Conservation (phyloP, 2,888 invertebrate genomes). For the Drosophila buzzatii region DNA sequence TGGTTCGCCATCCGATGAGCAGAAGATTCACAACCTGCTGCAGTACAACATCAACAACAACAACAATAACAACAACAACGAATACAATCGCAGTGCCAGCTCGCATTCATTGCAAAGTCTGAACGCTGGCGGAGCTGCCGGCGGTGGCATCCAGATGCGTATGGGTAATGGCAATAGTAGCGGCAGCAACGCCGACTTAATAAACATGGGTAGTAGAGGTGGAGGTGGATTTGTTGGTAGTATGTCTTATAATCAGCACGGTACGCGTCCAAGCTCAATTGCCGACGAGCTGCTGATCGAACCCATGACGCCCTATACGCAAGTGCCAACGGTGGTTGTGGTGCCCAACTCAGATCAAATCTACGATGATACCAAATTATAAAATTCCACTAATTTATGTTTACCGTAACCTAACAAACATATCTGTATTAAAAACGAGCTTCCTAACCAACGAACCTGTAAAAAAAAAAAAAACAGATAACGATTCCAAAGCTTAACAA, state of each 20-base stretch:
- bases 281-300: constrained; percentile 72
- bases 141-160: constrained; percentile 48
- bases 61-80: constrained; percentile 66
- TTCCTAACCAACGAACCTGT: constrained; percentile 43
- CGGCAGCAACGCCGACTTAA: constrained; percentile 57
- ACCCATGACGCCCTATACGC: constrained; percentile 50
- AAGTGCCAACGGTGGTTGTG: constrained; percentile 83
- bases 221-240: constrained; percentile 25
- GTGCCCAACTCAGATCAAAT: constrained; percentile 81
- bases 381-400: constrained; percentile 39
- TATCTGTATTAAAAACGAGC: constrained; percentile 56
- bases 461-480: constrained; percentile 8
- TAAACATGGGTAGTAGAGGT: constrained; percentile 48
- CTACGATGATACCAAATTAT: constrained; percentile 84
- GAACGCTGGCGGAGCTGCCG: constrained; percentile 34
- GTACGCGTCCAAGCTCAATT: constrained; percentile 57
- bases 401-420: constrained; percentile 33
- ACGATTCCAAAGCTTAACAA: constrained; percentile 6
- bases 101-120: constrained; percentile 82
- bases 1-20: constrained; percentile 85
- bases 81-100: constrained; percentile 82
- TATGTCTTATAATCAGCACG: constrained; percentile 41
- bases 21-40: constrained; percentile 73
- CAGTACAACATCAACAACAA: constrained; percentile 64
- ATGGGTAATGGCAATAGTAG: constrained; percentile 63